phyloP scores from a whole-genome alignment of 2,888 invertebrate genomes.

The Caenorhabditis zanzibari region DNA sequence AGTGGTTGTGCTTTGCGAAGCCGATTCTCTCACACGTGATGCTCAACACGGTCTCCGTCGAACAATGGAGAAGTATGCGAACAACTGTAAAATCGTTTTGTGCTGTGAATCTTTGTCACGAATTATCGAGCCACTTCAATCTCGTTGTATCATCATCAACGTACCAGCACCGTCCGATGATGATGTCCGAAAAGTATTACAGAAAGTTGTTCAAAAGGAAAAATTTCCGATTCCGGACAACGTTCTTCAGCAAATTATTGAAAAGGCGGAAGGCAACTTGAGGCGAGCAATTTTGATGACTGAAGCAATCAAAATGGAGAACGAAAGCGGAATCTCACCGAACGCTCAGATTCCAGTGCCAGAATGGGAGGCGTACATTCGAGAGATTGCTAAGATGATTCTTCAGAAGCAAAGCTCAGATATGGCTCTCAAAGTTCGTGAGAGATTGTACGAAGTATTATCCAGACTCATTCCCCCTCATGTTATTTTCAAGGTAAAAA shows the following conservation, averaged over 20 bases:
- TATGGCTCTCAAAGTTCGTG: slow-evolving; percentile 86
- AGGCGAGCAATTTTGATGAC: slow-evolving; percentile 94
- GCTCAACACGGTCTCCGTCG: slow-evolving; percentile 98
- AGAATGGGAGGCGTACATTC: slow-evolving; percentile 94
- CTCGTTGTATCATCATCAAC: slow-evolving; percentile 94
- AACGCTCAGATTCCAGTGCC: slow-evolving; percentile 88
- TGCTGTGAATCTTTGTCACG: slow-evolving; percentile 95
- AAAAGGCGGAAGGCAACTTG: slow-evolving; percentile 91
- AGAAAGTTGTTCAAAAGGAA: slow-evolving; percentile 66
- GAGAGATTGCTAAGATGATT: slow-evolving; percentile 92
- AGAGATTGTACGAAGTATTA: slow-evolving; percentile 93
- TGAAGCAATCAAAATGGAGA: slow-evolving; percentile 86
- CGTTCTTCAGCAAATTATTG: slow-evolving; percentile 87
- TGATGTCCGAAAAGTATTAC: slow-evolving; percentile 87
- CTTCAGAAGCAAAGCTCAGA: slow-evolving; percentile 92
- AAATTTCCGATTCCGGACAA: slow-evolving; percentile 67
- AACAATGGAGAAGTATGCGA: slow-evolving; percentile 99
- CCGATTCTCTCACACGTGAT: slow-evolving; percentile 95
- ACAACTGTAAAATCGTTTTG: slow-evolving; percentile 87
- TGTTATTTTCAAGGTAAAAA: slow-evolving; percentile 90
- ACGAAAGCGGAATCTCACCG: slow-evolving; percentile 59
- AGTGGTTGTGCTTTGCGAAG: slow-evolving; percentile 96
- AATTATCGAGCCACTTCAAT: slow-evolving; percentile 97
- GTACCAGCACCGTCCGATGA: slow-evolving; percentile 91
- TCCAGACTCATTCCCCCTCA: slow-evolving; percentile 95